Base-by-base conservation (phyloP, 1,140 invertebrate species). In the Neodiprion virginianus region DNA sequence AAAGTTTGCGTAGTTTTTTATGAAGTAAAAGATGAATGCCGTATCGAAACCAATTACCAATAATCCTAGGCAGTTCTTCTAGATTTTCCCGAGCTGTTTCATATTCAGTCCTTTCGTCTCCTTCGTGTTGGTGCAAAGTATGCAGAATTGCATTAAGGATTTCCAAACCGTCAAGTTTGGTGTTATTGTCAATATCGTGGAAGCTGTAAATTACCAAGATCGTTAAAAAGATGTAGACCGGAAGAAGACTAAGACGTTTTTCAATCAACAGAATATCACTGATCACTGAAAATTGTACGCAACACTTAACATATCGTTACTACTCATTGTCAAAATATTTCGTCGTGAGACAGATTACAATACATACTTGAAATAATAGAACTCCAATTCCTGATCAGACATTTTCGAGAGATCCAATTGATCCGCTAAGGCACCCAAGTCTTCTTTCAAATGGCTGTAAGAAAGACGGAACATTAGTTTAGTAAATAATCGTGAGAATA, bases 171-270 rank as follows among this genome's bases (percentile, higher is more conserved):
- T 96, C 95, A 70, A 96, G 87, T 82, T 92, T 93, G 1, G 91
- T 92, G 82, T 96, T 95, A 79, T 93, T 93, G 79, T 96, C 95
- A 77, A 92, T 92, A 81, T 96, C 95, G 78, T 96, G 95, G 11
- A 94, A 84, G 80, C 94, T 94, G 78, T 89, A 90, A 84, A 89
- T 89, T 79, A 91, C 89, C 76, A 92, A 90, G 71, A 69, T 48
- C 17, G 12, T 48, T 47, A 40, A 40, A 40, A 40, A 40, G 28
- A 5, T 40, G 4, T 40, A 40, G 28, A 40, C 28, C 5, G 5
- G 28, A 40, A 40, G 5, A 3, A 40, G 28, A 40, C 28, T 40
- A 40, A 12, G 53, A 61, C 53, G 53, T 14, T 61, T 17, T 14
- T 61, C 53, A 61, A 61, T 5, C n/a, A 61, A 17, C 11, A 61